Percentiles rank a stretch among this genome's conserved stretches.
Evolutionary conservation across 2,113 vertebrate species (phyloP).

Genomic region (Hemiprocne comata): DNA sequence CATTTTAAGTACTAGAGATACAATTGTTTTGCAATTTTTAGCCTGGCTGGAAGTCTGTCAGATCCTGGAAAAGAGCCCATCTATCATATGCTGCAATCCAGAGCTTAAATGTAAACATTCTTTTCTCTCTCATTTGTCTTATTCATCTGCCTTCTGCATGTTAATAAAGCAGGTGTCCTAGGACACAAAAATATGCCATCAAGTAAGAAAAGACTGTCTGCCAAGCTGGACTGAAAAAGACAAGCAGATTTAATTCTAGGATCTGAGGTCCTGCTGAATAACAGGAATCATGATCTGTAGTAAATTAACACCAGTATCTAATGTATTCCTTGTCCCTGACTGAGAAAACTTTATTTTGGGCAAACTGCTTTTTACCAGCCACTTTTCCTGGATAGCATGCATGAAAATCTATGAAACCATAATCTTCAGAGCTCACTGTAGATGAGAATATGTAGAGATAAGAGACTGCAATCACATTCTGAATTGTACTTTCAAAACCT

Average conservation of each 20-base stretch:
- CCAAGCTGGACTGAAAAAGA: neutral
- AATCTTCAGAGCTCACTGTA: neutral
- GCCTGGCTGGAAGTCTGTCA: neutral
- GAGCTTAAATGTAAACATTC: conserved; percentile 1
- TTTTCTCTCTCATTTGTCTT: conserved; percentile 13
- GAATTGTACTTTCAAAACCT: neutral
- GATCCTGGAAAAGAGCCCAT: neutral
- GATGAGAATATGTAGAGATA: neutral
- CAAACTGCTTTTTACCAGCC: neutral
- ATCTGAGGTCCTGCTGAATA: neutral
- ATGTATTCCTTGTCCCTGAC: neutral
- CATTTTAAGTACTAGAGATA: neutral
- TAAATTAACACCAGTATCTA: neutral
- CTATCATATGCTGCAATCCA: neutral
- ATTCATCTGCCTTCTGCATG: neutral
- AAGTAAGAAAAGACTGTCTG: neutral
- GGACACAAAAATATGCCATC: neutral
- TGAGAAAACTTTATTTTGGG: neutral
- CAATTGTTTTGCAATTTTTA: neutral
- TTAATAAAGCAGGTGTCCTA: neutral
- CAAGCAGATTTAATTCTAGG: neutral
- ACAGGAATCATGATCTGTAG: neutral
- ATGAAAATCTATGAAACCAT: neutral
- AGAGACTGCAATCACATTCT: neutral
- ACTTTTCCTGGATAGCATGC: neutral